Evolutionary conservation across 2,113 vertebrate genomes (phyloP).

Genomic region (Lophius piscatorius): DNA sequence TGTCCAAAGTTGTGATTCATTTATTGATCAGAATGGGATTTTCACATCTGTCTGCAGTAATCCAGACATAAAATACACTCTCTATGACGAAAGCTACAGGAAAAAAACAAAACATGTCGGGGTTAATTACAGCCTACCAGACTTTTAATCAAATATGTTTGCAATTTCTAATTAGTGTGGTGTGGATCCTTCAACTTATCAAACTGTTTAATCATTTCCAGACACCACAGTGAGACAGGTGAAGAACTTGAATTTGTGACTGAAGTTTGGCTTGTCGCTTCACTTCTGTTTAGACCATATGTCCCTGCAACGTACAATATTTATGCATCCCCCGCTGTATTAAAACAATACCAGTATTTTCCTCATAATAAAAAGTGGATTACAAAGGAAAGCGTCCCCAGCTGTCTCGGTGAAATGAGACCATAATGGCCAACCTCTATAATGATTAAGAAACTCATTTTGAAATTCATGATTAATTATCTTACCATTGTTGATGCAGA

Average conservation of each 20-base stretch:
- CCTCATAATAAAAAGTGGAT: slow-evolving; percentile 99
- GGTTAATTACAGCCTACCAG: too few relatives aligned
- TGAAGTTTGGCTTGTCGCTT: slow-evolving; percentile 39
- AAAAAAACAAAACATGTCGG: background rate
- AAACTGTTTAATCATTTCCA: slow-evolving; percentile 15
- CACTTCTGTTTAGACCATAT: slow-evolving; percentile 69
- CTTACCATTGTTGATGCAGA: slow-evolving; percentile 74
- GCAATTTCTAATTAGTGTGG: slow-evolving; percentile 2
- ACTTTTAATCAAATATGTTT: slow-evolving; percentile 18
- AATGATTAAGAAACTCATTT: slow-evolving; percentile 88
- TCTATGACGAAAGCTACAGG: background rate
- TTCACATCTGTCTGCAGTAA: background rate
- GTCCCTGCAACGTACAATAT: slow-evolving; percentile 79
- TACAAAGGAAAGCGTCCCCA: slow-evolving; percentile 94
- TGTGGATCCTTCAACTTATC: slow-evolving; percentile 11
- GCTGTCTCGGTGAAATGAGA: slow-evolving; percentile 97
- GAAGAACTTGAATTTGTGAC: slow-evolving; percentile 7
- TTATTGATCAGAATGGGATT: slow-evolving; percentile 1
- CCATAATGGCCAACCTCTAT: slow-evolving; percentile 84
- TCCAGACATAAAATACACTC: background rate
- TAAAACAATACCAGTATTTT: slow-evolving; percentile 90
- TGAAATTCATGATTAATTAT: slow-evolving; percentile 85
- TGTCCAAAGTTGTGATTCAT: slow-evolving; percentile 6
- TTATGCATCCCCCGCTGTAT: slow-evolving; percentile 85
- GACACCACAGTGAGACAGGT: background rate